Conservation (phyloP, 2,797 vertebrate species). For the Myotis findleyi region DNA sequence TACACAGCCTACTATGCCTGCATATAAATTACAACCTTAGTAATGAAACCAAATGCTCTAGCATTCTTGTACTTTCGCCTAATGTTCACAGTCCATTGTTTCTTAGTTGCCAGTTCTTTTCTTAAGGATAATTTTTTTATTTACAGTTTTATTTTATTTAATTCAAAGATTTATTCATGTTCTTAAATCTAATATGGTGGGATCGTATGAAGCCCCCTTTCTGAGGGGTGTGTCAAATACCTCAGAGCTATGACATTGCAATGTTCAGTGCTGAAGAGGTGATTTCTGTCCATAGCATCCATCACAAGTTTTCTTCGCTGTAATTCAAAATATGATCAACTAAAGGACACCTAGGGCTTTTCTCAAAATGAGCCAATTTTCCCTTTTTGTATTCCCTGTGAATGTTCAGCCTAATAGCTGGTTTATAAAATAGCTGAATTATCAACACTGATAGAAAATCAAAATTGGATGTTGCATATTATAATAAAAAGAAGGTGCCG, state of each 20-base stretch:
- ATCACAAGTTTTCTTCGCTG: background rate
- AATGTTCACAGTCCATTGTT: background rate
- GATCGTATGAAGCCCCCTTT: background rate
- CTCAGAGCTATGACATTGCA: background rate
- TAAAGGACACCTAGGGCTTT: background rate
- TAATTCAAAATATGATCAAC: conserved; percentile 23
- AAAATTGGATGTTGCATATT: background rate
- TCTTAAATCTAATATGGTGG: background rate
- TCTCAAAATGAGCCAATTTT: conserved; percentile 25
- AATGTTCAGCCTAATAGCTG: background rate
- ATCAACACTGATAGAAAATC: background rate
- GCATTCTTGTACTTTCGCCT: background rate
- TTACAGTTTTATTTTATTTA: conserved; percentile 43
- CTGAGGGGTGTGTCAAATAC: background rate
- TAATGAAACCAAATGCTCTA: conserved; percentile 58
- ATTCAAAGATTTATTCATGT: background rate
- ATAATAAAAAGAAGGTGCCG: background rate
- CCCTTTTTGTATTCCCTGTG: background rate
- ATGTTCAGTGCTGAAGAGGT: background rate
- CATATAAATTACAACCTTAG: conserved; percentile 68
- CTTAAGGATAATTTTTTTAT: background rate
- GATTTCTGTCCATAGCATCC: background rate
- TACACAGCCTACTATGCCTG: conserved; percentile 32
- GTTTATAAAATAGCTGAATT: background rate
- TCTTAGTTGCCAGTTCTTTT: background rate